Evolutionary conservation across 1,140 invertebrate species (phyloP).

Genomic region (Dreissena rostriformis): DNA sequence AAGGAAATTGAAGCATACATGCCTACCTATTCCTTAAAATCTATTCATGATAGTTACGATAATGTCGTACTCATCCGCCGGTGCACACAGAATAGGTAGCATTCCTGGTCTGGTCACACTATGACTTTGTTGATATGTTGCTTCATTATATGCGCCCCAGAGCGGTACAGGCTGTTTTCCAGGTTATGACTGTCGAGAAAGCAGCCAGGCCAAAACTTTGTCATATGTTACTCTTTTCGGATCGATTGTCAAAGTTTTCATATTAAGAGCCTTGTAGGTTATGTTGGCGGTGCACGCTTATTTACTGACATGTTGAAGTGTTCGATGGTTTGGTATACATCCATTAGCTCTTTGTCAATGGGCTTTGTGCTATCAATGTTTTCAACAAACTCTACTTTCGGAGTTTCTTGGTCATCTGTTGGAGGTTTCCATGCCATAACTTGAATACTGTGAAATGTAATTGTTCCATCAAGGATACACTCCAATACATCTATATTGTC

Average conservation of each 20-base stretch:
- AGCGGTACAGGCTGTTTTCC: neutral
- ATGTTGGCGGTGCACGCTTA: neutral
- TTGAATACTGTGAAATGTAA: constrained; percentile 29
- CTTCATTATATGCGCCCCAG: constrained; percentile 21
- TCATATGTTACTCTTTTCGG: no score
- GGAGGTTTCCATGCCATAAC: constrained; percentile 5
- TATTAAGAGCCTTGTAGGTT: no score
- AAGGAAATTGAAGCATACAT: constrained; percentile 49
- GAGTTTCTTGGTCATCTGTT: neutral
- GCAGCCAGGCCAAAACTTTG: no score
- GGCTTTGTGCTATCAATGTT: neutral
- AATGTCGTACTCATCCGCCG: constrained; percentile 45
- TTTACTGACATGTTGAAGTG: neutral
- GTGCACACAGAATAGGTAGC: constrained; percentile 34
- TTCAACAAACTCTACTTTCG: neutral
- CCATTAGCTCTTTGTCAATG: neutral
- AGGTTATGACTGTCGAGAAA: neutral
- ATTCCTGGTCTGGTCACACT: constrained; percentile 9
- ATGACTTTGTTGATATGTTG: neutral
- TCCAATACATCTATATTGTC: constrained; percentile 50
- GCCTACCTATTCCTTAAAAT: constrained; percentile 7
- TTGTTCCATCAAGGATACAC: constrained; percentile 37
- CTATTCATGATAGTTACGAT: neutral
- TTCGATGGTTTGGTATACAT: neutral
- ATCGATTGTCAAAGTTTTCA: no score